These are phyloP conservation scores for Lydus trimaculatus DNA, from an alignment of 2,888 invertebrate genomes.

Conservation along the genomic window DNA sequence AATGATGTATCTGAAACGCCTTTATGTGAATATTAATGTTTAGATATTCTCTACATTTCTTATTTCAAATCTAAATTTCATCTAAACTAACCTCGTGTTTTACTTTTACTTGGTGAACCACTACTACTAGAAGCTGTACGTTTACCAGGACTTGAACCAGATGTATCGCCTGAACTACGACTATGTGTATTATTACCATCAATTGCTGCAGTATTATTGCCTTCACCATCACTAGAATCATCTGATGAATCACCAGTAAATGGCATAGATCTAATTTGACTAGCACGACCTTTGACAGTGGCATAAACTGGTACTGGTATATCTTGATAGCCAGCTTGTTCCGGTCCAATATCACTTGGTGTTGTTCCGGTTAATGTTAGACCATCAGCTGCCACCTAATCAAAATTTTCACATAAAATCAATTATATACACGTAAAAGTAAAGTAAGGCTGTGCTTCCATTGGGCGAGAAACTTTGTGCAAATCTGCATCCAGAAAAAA, in stretches of 20 bases:
- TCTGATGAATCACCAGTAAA: constrained; percentile 95
- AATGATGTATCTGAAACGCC: constrained; percentile 83
- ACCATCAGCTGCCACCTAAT: constrained; percentile 65
- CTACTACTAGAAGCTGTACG: constrained; percentile 72
- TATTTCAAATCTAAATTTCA: not conserved
- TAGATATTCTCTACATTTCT: not conserved
- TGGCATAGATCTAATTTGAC: constrained; percentile 95
- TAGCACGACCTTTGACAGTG: constrained; percentile 94
- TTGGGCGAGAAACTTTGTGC: no score
- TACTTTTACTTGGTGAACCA: constrained; percentile 81
- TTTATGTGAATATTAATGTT: constrained; percentile 50
- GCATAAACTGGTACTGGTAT: constrained; percentile 95
- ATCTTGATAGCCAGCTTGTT: constrained; percentile 82
- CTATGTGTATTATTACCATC: constrained; percentile 72
- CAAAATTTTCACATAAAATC: not conserved
- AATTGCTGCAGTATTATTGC: constrained; percentile 60
- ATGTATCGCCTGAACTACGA: constrained; percentile 85
- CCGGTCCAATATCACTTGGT: constrained; percentile 58
- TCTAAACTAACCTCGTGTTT: constrained; percentile 72
- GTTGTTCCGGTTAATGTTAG: constrained; percentile 60
- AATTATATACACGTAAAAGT: no score
- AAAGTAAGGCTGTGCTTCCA: no score
- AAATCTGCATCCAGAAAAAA: no score
- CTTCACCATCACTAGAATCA: constrained; percentile 94
- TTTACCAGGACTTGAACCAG: constrained; percentile 85